Evolutionary conservation across 2,797 vertebrate genomes (phyloP), one percentile per base, ranked within the genome.

Genomic region (Rachycentron canadum): DNA sequence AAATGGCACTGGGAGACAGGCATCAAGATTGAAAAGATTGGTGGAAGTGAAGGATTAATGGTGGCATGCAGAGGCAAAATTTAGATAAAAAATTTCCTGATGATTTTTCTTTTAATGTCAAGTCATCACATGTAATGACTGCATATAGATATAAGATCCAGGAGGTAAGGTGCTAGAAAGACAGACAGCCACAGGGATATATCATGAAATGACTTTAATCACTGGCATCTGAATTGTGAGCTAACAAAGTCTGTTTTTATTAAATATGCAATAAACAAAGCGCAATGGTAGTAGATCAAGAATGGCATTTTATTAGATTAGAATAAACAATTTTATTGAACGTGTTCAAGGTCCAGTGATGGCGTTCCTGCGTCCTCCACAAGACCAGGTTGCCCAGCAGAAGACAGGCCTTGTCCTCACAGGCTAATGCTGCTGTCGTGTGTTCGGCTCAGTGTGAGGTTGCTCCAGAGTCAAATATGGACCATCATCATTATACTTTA

Each of bases 1-100:
- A 85, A 89, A 86, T 89, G 79, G 82, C 79, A 70, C 49, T 30
- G 66, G 80, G 69, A 88, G 84, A 90, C 71, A 69, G 83, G 63
- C 76, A 47, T 88, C 81, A 71, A 78, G 68, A 86, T 81, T 52
- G 85, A 75, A 69, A 52, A 53, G 83, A 87, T 82, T 73, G 86
- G 72, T 82, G 77, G 72, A 92, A 85, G 85, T 85, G 90, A 90
- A 83, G 84, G 76, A 88, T 86, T 88, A 87, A 91, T 89, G 59
- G 69, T 58, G 57, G 82, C 85, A 78, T 25, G 78, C 73, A 55
- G 75, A 63, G 59, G 78, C 64, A 83, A 83, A 83, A 90, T 90
- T 88, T 75, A 76, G 79, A 86, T 86, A 11, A 83, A 82, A 93
- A 87, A 89, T 73, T 67, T 79, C 67, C 74, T 36, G 10, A 79